phyloP scores from a whole-genome alignment of 2,888 invertebrate species.

The Philopedon plagiatum region DNA sequence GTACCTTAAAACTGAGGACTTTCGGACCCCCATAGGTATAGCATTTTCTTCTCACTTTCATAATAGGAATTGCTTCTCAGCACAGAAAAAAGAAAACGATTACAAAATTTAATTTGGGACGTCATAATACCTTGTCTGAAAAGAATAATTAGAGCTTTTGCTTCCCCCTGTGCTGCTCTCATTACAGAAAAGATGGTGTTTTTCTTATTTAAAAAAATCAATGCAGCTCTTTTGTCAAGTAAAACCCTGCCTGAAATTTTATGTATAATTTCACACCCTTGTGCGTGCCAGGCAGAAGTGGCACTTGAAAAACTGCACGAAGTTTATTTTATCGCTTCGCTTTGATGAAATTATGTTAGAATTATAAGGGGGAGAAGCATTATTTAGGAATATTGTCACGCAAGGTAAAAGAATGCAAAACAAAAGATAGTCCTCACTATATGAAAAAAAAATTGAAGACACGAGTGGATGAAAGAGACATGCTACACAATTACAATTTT shows the following conservation, averaged over 20 bases:
- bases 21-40: too few species aligned
- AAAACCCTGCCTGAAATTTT: slow-evolving; percentile 18
- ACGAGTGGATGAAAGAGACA: too few species aligned
- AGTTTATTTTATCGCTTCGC: slow-evolving; percentile 30
- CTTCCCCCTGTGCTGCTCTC: slow-evolving; percentile 8
- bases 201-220: slow-evolving; percentile 13
- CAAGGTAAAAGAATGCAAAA: too few species aligned
- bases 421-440: too few species aligned
- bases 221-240: slow-evolving; percentile 12
- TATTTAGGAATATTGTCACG: too few species aligned
- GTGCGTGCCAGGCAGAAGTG: slow-evolving; percentile 28
- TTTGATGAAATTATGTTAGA: slow-evolving; percentile 24
- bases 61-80: background rate
- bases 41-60: too few species aligned
- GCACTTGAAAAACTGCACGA: slow-evolving; percentile 41
- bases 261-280: slow-evolving; percentile 32
- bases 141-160: slow-evolving; percentile 6
- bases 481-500: too few species aligned
- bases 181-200: slow-evolving; percentile 9
- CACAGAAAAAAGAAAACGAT: slow-evolving; percentile 9
- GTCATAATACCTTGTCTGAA: slow-evolving; percentile 9
- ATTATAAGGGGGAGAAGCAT: background rate
- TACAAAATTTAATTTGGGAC: background rate
- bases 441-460: too few species aligned
- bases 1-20: too few species aligned